These are phyloP conservation scores for Macropus fuliginosus DNA, from an alignment of 2,797 vertebrate species.

Conservation along the genomic window DNA sequence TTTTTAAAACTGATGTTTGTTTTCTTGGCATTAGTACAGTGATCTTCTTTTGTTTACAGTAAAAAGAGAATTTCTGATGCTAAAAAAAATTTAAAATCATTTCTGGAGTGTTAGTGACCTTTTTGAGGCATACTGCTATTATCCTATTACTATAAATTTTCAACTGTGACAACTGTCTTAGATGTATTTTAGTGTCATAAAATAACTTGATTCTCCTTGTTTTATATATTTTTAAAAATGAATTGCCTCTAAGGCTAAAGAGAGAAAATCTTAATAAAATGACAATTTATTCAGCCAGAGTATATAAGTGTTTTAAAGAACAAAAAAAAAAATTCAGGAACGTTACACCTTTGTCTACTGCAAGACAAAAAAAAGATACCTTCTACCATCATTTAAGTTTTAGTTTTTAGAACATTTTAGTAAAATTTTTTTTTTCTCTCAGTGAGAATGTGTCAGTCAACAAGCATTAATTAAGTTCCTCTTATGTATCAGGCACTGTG, in stretches of 20 bases:
- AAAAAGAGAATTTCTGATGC: no score
- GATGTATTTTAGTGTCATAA: not conserved
- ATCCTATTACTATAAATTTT: not conserved
- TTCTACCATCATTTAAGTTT: not conserved
- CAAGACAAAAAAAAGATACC: not conserved
- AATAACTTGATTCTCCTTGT: not conserved
- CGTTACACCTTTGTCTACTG: not conserved
- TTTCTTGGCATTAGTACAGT: not conserved
- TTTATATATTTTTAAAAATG: conserved; percentile 11
- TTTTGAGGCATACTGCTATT: not conserved
- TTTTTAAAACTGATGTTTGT: not conserved
- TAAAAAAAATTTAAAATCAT: no score
- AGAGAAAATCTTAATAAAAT: conserved; percentile 1
- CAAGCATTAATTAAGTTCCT: not conserved
- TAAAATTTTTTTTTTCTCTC: not conserved
- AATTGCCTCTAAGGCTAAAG: not conserved
- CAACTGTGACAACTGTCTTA: not conserved
- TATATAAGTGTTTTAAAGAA: not conserved
- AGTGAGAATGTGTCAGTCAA: not conserved
- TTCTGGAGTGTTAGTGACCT: not conserved
- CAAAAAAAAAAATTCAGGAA: not conserved
- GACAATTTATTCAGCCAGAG: not conserved
- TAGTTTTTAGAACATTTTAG: not conserved
- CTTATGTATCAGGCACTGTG: not conserved
- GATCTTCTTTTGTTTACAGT: no score